Percentiles rank a stretch among this genome's conserved stretches.
Evolutionary conservation across 1,140 invertebrate genomes (phyloP).

Genomic region (Saccostrea cuccullata): DNA sequence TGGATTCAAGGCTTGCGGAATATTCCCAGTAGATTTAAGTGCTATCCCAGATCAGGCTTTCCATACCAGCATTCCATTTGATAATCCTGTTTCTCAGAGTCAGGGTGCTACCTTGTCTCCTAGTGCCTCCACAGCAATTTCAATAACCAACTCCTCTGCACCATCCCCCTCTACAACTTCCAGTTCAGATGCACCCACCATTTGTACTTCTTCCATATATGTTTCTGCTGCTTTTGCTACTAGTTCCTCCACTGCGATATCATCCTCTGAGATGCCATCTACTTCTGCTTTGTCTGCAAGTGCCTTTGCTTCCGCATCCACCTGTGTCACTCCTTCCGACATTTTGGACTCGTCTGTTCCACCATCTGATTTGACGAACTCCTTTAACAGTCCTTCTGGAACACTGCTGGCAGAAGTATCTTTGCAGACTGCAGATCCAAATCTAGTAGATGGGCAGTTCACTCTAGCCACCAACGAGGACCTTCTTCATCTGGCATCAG

Average conservation of each 20-base stretch:
- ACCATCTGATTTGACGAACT: background rate
- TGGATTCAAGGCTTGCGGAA: conserved; percentile 51
- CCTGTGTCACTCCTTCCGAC: background rate
- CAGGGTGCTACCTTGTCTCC: no score
- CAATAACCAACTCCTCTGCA: background rate
- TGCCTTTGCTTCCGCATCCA: background rate
- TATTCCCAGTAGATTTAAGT: conserved; percentile 46
- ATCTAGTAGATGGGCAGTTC: background rate
- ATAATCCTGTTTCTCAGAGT: background rate
- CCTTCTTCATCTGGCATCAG: background rate
- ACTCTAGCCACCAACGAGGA: background rate
- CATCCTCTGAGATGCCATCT: background rate
- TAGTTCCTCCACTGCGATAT: background rate
- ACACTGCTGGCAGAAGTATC: background rate
- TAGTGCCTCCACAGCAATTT: no score
- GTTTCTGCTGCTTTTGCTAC: background rate
- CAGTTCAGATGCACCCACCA: background rate
- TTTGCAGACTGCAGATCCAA: background rate
- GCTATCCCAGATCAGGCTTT: conserved; percentile 46
- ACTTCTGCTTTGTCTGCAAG: background rate
- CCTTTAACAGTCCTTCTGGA: background rate
- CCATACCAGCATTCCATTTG: conserved; percentile 38
- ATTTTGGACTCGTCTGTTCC: background rate
- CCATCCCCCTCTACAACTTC: background rate
- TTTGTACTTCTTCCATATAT: background rate